A percentile compares a stretch with the other conserved stretches of the same genome.
Evolutionary conservation across 2,888 invertebrate genomes (phyloP).

Genomic region (Idaea aversata): DNA sequence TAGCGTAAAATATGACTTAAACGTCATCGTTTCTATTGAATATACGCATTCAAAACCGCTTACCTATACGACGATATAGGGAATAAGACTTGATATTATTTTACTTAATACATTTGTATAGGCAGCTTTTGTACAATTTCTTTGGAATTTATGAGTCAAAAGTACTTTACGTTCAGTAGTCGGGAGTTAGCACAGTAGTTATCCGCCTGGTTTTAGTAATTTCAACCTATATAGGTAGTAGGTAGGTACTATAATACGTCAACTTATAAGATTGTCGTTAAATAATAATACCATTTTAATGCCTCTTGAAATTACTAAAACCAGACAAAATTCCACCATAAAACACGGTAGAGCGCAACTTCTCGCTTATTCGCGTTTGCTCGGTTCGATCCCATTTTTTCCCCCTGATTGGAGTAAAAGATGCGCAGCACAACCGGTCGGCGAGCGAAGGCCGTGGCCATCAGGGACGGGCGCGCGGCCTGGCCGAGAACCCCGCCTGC

Average conservation of each 20-base stretch:
- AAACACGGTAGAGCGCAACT: constrained; percentile 63
- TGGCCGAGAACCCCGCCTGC: constrained; percentile 45
- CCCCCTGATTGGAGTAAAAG: constrained; percentile 75
- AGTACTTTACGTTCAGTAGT: not conserved
- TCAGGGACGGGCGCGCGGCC: constrained; percentile 48
- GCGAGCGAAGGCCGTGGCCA: constrained; percentile 68
- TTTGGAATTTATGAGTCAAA: not conserved
- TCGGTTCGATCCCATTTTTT: constrained; percentile 64
- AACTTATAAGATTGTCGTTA: too few species aligned
- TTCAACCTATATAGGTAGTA: not conserved
- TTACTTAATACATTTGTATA: not conserved
- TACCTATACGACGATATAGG: not conserved
- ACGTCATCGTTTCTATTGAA: not conserved
- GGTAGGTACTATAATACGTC: not conserved
- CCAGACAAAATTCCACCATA: constrained; percentile 65
- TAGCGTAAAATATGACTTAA: not conserved
- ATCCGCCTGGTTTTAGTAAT: not conserved
- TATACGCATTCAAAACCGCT: not conserved
- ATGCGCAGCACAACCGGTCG: constrained; percentile 70
- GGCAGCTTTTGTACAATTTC: not conserved
- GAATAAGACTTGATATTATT: not conserved
- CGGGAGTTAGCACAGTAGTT: not conserved
- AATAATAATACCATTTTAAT: too few species aligned
- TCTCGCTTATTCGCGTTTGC: constrained; percentile 71
- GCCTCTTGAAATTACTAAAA: too few species aligned